Percentiles rank a stretch among this genome's conserved stretches.
Conservation (phyloP, 2,113 vertebrate species). For the Tachuris rubrigastra region DNA sequence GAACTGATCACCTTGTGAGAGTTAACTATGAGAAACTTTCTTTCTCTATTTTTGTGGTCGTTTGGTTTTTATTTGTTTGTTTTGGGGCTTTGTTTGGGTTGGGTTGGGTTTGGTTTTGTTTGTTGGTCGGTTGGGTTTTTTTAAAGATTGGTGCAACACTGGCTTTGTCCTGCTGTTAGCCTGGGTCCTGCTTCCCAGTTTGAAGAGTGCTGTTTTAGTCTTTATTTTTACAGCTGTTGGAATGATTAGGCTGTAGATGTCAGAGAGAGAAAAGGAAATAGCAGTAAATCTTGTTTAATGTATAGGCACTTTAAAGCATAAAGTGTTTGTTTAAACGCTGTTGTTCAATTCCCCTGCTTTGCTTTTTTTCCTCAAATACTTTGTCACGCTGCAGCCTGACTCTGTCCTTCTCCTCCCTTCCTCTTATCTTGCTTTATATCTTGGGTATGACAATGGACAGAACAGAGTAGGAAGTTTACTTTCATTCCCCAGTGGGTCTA, state of each 20-base stretch:
- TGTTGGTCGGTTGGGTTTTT: neutral
- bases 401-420: neutral
- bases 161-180: neutral
- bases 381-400: neutral
- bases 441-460: neutral
- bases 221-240: slow-evolving; percentile 62
- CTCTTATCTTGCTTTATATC: slow-evolving; percentile 17
- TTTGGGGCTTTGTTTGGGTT: neutral
- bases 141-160: neutral
- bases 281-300: slow-evolving; percentile 44
- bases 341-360: neutral
- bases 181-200: neutral
- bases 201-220: neutral
- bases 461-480: neutral
- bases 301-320: slow-evolving; percentile 27
- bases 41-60: neutral
- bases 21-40: neutral
- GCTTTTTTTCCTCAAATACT: neutral
- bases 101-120: neutral
- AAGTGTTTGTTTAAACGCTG: neutral
- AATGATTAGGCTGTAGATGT: slow-evolving; percentile 26
- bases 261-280: slow-evolving; percentile 16
- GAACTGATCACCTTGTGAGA: neutral
- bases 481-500: neutral
- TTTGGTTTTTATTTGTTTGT: too few species aligned